Base-by-base conservation (phyloP, 2,888 invertebrate species). In the Sturmia bella region DNA sequence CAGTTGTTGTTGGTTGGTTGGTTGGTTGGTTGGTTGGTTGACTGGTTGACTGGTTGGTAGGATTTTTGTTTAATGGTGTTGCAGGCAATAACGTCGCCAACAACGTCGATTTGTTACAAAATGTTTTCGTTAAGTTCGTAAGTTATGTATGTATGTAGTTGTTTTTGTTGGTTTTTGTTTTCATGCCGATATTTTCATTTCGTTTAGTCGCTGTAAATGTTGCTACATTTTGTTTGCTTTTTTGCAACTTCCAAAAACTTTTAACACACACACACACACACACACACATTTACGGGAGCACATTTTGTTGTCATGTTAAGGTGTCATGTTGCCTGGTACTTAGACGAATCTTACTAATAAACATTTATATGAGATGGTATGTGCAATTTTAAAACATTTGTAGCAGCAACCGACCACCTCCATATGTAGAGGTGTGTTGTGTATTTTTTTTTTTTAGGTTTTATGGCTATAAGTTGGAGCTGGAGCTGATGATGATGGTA, bases 301-400 rank as follows among this genome's bases (percentile, higher is more conserved):
- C 83, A 84, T 84, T 84, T 83, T 75, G 81, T 76, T 84, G 84
- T 83, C 84, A 84, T 84, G 84, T 84, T 77, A 77, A 76, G 74
- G 83, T 84, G 84, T 84, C 84, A 81, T 81, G 83, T 84, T 84
- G 83, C 84, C 78, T 64, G 75, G 74, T 75, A 77, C 73, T 82
- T 75, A 75, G 66, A 75, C 82, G 78, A 82, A 82, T 82, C 82
- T 70, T 82, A 78, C 75, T 82, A 82, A 78, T 79, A 82, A 82
- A 79, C 82, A 78, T 74, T 82, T 82, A 77, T 76, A 68, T 72
- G 76, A 69, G 69, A 69, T 69, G 61, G 61, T 52, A 7, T 70
- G 50, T 13, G 37, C 11, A n/a, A 39, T 11, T 66, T 17, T 54
- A 43, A 56, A 68, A 32, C 27, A 13, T 37, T 50, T 27, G 19